phyloP scores from a whole-genome alignment of 2,888 invertebrate species.

The Gandaritis pyraliata region DNA sequence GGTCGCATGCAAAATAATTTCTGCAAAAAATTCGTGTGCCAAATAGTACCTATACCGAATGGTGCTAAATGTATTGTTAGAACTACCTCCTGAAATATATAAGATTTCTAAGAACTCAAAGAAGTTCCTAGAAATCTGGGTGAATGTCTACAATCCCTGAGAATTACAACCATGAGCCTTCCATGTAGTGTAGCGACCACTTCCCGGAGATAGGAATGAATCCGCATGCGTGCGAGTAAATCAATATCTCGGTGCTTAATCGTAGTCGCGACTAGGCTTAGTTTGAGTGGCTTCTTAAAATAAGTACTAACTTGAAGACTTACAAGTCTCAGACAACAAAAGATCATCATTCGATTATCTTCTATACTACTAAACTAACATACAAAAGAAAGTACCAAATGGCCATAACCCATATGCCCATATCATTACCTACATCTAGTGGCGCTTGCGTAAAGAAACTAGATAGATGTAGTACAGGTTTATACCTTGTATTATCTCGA shows the following conservation, averaged over 20 bases:
- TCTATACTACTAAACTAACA: no score
- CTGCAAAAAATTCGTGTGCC: neutral
- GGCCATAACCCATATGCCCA: neutral
- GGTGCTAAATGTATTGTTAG: neutral
- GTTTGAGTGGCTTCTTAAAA: conserved; percentile 42
- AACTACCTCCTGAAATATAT: neutral
- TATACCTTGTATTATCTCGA: conserved; percentile 26
- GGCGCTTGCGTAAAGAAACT: conserved; percentile 37
- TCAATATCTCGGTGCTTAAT: conserved; percentile 39
- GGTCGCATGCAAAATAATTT: no score
- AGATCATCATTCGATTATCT: conserved; percentile 9
- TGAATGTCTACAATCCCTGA: neutral
- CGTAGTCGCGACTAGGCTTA: conserved; percentile 44
- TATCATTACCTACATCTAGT: conserved; percentile 28
- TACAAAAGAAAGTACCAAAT: no score
- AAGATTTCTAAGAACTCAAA: neutral
- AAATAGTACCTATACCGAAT: no score
- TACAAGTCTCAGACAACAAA: conserved; percentile 31
- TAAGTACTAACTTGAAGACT: conserved; percentile 33
- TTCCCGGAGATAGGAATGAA: conserved; percentile 23
- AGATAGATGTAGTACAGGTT: conserved; percentile 21
- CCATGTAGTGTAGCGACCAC: neutral
- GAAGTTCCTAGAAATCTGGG: neutral
- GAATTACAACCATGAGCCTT: neutral
- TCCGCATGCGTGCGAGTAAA: conserved; percentile 33